Evolutionary conservation across 2,888 invertebrate species (phyloP).

Genomic region (Apotomis turbidana): DNA sequence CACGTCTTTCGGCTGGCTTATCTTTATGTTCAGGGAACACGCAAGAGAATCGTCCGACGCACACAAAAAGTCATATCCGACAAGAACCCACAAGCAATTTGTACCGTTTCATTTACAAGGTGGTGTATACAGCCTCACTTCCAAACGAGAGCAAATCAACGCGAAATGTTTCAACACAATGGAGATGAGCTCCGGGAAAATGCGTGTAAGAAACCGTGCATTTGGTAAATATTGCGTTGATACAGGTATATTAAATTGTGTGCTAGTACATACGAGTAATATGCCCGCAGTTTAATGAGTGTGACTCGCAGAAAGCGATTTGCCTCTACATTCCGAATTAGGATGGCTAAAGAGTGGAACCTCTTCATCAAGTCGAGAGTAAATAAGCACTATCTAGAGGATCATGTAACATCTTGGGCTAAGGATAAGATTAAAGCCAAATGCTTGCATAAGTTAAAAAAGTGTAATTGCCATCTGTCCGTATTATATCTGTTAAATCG

Average conservation of each 20-base stretch:
- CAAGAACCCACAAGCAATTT: not conserved
- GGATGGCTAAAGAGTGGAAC: no score
- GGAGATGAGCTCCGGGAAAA: slow-evolving; percentile 47
- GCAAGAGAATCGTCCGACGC: slow-evolving; percentile 49
- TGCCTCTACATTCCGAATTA: no score
- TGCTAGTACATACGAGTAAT: no score
- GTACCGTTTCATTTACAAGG: not conserved
- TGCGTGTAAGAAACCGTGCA: slow-evolving; percentile 41
- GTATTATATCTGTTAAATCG: no score
- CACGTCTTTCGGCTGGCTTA: slow-evolving; percentile 67
- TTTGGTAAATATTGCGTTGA: slow-evolving; percentile 2
- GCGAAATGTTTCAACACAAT: slow-evolving; percentile 37
- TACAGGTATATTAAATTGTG: not conserved
- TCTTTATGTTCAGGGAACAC: slow-evolving; percentile 68
- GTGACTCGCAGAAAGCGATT: no score
- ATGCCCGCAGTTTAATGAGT: no score
- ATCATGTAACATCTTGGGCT: no score
- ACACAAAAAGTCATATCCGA: not conserved
- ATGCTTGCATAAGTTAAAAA: no score
- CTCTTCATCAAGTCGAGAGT: no score
- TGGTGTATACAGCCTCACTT: slow-evolving; percentile 53
- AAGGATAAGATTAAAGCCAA: no score
- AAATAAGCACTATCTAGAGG: no score
- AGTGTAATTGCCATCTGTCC: no score
- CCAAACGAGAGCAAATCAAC: slow-evolving; percentile 49